Conservation (phyloP, 2,797 vertebrate genomes). For the Argyrosomus regius region DNA sequence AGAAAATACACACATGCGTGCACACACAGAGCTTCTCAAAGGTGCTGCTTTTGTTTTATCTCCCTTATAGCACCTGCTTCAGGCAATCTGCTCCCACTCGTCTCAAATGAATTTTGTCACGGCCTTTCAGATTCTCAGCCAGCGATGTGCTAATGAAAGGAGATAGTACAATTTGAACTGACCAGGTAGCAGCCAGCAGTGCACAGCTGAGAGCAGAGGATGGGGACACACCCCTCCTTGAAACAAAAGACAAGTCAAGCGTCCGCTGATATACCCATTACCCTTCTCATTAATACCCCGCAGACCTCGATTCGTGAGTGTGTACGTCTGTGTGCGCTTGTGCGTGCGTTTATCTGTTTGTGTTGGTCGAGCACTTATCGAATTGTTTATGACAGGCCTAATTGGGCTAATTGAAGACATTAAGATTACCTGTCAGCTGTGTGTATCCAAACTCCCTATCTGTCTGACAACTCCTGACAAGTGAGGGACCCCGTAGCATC, state of each 20-base stretch:
- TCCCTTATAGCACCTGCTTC: slow-evolving; percentile 95
- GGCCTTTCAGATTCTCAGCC: slow-evolving; percentile 94
- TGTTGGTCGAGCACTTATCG: slow-evolving; percentile 96
- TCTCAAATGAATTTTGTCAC: slow-evolving; percentile 99
- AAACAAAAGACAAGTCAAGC: slow-evolving; percentile 89
- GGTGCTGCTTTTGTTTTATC: slow-evolving; percentile 90
- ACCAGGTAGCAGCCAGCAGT: slow-evolving; percentile 94
- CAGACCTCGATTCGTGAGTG: slow-evolving; percentile 87
- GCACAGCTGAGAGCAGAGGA: slow-evolving; percentile 91
- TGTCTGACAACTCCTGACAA: slow-evolving; percentile 99
- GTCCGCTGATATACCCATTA: slow-evolving; percentile 98
- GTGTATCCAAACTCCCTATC: slow-evolving; percentile 96
- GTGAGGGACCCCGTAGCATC: slow-evolving; percentile 98
- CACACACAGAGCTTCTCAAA: slow-evolving; percentile 67
- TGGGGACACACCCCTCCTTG: slow-evolving; percentile 68
- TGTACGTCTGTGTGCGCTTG: slow-evolving; percentile 84
- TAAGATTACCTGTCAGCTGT: slow-evolving; percentile 99
- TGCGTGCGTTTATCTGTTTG: slow-evolving; percentile 97
- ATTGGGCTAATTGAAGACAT: slow-evolving; percentile 99
- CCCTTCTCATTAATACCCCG: slow-evolving; percentile 93
- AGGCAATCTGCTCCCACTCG: slow-evolving; percentile 92
- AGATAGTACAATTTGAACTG: slow-evolving; percentile 98
- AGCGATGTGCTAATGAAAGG: slow-evolving; percentile 97
- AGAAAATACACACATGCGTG: slow-evolving; percentile 51
- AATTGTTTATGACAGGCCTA: slow-evolving; percentile 99